These are phyloP conservation scores for Ferdinandea cuprea DNA, from an alignment of 2,888 invertebrate genomes.

Conservation along the genomic window DNA sequence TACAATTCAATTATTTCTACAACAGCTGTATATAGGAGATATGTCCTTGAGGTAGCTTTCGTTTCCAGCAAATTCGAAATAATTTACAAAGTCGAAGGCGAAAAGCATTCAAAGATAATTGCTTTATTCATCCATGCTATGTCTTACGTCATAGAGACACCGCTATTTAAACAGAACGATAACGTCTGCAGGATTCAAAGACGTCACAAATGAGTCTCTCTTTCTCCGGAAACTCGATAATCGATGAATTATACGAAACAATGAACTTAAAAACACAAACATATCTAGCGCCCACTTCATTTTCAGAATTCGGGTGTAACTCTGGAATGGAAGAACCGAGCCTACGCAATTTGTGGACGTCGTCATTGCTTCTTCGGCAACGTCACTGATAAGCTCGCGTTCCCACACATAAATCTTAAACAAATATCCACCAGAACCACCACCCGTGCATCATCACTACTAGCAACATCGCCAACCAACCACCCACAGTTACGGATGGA, in stretches of 20 bases:
- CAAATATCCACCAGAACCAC: neutral
- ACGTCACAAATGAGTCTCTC: neutral
- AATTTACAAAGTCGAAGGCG: too few relatives aligned
- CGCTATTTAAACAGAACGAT: too few relatives aligned
- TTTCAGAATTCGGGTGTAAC: neutral
- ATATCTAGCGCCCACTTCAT: conserved; percentile 17
- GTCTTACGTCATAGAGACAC: too few relatives aligned
- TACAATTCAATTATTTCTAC: too few relatives aligned
- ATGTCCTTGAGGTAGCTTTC: too few relatives aligned
- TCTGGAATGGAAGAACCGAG: neutral
- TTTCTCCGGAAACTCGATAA: conserved; percentile 1
- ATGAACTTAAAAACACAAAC: conserved; percentile 19
- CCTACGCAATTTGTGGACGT: conserved; percentile 46
- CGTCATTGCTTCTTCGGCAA: conserved; percentile 14
- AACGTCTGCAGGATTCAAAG: too few relatives aligned
- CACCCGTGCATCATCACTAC: too few relatives aligned
- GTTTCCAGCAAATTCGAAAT: too few relatives aligned
- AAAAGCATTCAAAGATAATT: too few relatives aligned
- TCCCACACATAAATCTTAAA: conserved; percentile 24
- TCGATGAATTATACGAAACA: conserved; percentile 24
- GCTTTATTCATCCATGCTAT: too few relatives aligned
- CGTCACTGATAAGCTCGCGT: conserved; percentile 45
- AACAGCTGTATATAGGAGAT: too few relatives aligned
- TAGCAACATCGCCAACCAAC: too few relatives aligned
- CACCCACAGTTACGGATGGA: neutral